Evolutionary conservation across 2,797 vertebrate genomes (phyloP).

Genomic region (Vespertilio murinus): DNA sequence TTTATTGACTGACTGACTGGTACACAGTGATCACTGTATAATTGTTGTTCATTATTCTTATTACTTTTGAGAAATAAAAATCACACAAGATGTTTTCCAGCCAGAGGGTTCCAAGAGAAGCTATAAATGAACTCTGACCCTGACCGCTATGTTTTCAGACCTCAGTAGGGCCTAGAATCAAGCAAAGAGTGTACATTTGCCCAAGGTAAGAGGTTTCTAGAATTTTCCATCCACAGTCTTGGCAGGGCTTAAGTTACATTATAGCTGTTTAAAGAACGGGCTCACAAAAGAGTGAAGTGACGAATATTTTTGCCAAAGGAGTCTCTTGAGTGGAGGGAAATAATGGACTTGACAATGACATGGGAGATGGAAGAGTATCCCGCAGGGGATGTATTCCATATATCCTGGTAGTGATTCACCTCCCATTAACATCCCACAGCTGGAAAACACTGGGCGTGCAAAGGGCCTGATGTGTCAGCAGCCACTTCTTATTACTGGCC

Average conservation of each 20-base stretch:
- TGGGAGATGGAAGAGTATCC: background rate
- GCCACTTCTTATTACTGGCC: slow-evolving; percentile 1
- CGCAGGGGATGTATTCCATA: background rate
- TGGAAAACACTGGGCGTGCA: background rate
- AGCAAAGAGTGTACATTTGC: background rate
- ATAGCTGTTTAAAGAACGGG: slow-evolving; percentile 25
- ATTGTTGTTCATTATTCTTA: background rate
- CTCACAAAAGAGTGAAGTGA: background rate
- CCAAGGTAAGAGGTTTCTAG: background rate
- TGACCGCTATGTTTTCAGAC: background rate
- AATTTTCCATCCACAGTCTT: background rate
- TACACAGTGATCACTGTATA: background rate
- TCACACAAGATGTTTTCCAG: slow-evolving; percentile 1
- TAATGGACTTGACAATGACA: background rate
- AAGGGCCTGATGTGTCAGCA: background rate
- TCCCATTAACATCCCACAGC: background rate
- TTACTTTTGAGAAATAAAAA: slow-evolving; percentile 44
- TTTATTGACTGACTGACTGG: background rate
- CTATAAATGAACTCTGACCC: background rate
- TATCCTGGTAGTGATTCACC: background rate
- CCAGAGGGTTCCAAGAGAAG: background rate
- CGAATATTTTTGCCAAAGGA: background rate
- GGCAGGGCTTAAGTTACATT: background rate
- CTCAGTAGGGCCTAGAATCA: background rate
- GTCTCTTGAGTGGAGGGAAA: background rate